phyloP scores from a whole-genome alignment of 2,888 invertebrate genomes.

The Oscheius sp. region DNA sequence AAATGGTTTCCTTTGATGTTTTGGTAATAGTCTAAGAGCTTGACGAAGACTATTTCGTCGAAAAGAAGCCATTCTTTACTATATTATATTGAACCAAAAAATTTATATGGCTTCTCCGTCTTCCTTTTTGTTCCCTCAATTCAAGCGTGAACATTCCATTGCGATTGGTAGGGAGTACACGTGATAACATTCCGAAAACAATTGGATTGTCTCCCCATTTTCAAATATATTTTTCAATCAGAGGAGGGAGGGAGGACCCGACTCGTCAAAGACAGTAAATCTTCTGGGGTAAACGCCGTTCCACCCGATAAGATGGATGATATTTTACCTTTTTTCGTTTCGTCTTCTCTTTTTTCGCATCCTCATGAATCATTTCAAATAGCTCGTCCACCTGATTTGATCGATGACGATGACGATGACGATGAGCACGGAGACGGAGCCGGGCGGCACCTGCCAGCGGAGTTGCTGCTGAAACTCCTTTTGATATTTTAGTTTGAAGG shows the following conservation, averaged over 20 bases:
- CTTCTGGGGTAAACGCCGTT: background rate
- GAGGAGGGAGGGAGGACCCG: constrained; percentile 3
- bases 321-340: constrained; percentile 20
- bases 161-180: background rate
- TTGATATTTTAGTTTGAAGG: too few species aligned
- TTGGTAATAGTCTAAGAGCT: too few species aligned
- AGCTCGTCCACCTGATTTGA: constrained; percentile 21
- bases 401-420: constrained; percentile 30
- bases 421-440: constrained; percentile 30
- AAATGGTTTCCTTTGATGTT: too few species aligned
- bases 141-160: background rate
- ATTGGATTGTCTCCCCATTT: constrained; percentile 5
- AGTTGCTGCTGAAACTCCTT: background rate
- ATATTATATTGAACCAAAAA: background rate
- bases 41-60: too few species aligned
- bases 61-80: too few species aligned
- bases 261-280: constrained; percentile 18
- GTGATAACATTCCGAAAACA: constrained; percentile 13
- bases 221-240: background rate
- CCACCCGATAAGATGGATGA: too few species aligned
- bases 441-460: constrained; percentile 21
- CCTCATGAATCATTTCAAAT: constrained; percentile 28
- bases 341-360: constrained; percentile 12
- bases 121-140: background rate
- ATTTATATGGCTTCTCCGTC: background rate